Evolutionary conservation across 2,888 invertebrate species (phyloP), one percentile per base, ranked within the genome.

Genomic region (Drosophila cyrtoloma): DNA sequence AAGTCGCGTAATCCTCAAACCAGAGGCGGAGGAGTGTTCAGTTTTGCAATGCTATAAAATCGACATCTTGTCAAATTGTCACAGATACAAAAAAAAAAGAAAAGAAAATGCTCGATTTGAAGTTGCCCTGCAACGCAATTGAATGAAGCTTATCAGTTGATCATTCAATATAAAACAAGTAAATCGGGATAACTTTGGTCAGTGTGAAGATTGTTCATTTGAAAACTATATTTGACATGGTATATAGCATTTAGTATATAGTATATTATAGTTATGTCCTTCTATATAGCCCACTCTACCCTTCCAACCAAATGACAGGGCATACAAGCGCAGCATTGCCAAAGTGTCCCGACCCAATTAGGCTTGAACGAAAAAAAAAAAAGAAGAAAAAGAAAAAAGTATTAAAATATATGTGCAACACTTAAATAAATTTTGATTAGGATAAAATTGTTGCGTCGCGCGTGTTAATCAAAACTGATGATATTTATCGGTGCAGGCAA

Each of bases 391-490:
- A 51, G 9, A 16, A 47, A 52, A 55, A 64, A 14, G 35, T 64
- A 78, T 52, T 12, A 55, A 57, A 64, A 52, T 30, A 22, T 22
- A n/a, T 14, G 3, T 58, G 47, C 26, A 47, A 47, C 22, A 63
- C 70, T 70, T 64, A n/a, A 52, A 56, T 66, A 52, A 61, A 81
- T 35, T 69, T 82, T 66, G 70, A 76, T 71, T 70, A 68, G 58
- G 59, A 75, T 51, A 51, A 69, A 70, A 69, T 75, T 63, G 60
- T 55, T 44, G 65, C 32, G 71, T 64, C 61, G 64, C 75, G 75
- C 66, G 82, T 75, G 80, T 69, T 79, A 75, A 74, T 75, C 73
- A 70, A 58, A 71, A 61, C 62, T 78, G 66, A 50, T 65, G 65
- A 75, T 71, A 61, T 61, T 68, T 55, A 72, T 55, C 12, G n/a